Base-by-base conservation (phyloP, 2,113 vertebrate genomes). In the Triplophysa tibetana region DNA sequence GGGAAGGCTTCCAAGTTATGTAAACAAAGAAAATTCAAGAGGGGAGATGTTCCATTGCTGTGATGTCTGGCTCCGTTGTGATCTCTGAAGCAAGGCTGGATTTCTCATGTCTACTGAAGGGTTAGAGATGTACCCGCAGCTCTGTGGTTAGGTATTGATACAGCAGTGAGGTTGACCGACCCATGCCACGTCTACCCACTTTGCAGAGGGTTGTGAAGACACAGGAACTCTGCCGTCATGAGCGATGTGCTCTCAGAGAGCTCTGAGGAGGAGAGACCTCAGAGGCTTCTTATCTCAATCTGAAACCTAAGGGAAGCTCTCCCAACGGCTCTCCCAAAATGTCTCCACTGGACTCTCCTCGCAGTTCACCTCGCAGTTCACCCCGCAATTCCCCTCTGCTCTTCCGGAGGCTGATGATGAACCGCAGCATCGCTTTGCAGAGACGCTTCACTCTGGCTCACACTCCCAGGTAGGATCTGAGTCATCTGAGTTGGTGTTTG, bases 391-490 rank as follows among this genome's bases (percentile, higher is more conserved):
- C 96, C 23, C 96, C 95, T 0, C 76, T 94, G 80, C 92, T 97
- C 87, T 94, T 96, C 91, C 89, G 94, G 79, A 97, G 93, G 89
- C 89, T 97, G 80, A 85, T 93, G 88, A 89, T 93, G 93, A 95
- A 93, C 85, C 94, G 93, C 78, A 94, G 94, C 89, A 93, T 95
- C 87, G 92, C 94, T 74, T 91, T 95, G 75, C 95, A 96, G 92
- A 90, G 95, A 77, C 95, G 96, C 63, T 98, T 98, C 92, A 98
- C 97, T 0, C 90, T 98, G 91, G 95, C 97, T 23, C 95, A 98
- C 87, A 93, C 93, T 62, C 92, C 93, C 83, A 92, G 94, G 94
- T 95, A 94, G 75, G 75, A 8, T 65, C 26, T 52, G 9, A 65
- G 54, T 38, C 11, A 0, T 50, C 65, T 12, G 8, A 8, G 24